Percentiles rank a stretch among this genome's conserved stretches.
Conservation (phyloP, 2,797 vertebrate species). For the Poeciliopsis gracilis region DNA sequence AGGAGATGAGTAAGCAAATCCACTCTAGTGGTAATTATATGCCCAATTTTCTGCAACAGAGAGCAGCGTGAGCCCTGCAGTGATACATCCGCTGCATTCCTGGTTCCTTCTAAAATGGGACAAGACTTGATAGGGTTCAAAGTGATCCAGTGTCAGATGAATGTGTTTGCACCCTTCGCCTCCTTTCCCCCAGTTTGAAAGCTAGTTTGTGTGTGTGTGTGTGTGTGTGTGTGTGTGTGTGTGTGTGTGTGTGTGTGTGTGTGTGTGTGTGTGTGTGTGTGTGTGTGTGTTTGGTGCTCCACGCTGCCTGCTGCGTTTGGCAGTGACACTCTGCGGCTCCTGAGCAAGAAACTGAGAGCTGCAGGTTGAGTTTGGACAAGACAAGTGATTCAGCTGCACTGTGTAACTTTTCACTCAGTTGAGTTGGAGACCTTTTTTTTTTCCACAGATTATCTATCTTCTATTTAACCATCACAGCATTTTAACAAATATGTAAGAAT, state of each 20-base stretch:
- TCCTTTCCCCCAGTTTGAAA: neutral
- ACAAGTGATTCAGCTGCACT: slow-evolving; percentile 41
- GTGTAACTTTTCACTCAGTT: neutral
- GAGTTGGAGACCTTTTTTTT: no score
- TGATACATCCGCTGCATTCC: slow-evolving; percentile 36
- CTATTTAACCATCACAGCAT: no score
- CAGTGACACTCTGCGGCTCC: slow-evolving; percentile 42
- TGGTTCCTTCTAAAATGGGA: slow-evolving; percentile 35
- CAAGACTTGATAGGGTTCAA: slow-evolving; percentile 1
- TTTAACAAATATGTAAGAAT: no score
- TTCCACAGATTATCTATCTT: no score
- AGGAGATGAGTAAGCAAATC: slow-evolving; percentile 71
- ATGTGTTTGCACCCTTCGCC: slow-evolving; percentile 5
- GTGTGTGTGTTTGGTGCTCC: slow-evolving; percentile 32
- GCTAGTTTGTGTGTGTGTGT: neutral
- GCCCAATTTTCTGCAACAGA: slow-evolving; percentile 54
- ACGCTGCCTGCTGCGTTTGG: slow-evolving; percentile 55
- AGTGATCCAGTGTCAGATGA: slow-evolving; percentile 18
- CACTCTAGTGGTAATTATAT: slow-evolving; percentile 55
- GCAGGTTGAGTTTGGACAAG: slow-evolving; percentile 56
- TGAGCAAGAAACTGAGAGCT: slow-evolving; percentile 36
- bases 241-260: neutral
- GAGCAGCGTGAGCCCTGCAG: slow-evolving; percentile 16
- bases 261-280: slow-evolving; percentile 18
- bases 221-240: neutral